phyloP scores from a whole-genome alignment of 1,140 invertebrate species.

The Stegodyphus mimosarum region DNA sequence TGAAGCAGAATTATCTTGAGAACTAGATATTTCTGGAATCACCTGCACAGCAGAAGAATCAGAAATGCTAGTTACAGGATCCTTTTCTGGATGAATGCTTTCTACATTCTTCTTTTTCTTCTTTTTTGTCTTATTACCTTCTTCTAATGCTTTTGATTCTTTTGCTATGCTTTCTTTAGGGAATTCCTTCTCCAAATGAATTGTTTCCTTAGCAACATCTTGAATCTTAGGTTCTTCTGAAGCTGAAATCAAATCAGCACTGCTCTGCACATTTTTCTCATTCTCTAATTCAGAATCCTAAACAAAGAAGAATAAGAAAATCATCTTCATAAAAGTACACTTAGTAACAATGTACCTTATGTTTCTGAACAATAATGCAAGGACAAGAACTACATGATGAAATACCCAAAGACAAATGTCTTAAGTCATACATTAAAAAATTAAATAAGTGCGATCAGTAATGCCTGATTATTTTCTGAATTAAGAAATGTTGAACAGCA shows the following conservation, averaged over 20 bases:
- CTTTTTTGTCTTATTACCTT: conserved; percentile 28
- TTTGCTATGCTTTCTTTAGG: conserved; percentile 8
- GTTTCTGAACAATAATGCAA: too few relatives aligned
- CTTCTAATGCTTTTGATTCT: conserved; percentile 18
- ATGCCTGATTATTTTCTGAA: too few relatives aligned
- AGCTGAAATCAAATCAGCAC: background rate
- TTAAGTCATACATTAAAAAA: too few relatives aligned
- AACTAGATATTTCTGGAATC: conserved; percentile 24
- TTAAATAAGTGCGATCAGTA: too few relatives aligned
- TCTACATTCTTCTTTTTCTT: conserved; percentile 41
- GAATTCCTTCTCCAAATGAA: background rate
- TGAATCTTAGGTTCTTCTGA: background rate
- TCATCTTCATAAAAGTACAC: too few relatives aligned
- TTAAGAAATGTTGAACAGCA: too few relatives aligned
- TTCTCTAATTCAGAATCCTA: too few relatives aligned
- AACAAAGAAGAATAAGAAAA: too few relatives aligned
- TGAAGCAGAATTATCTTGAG: background rate
- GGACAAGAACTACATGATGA: too few relatives aligned
- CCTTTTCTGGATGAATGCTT: background rate
- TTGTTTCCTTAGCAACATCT: background rate
- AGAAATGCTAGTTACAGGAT: conserved; percentile 12
- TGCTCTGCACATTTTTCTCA: background rate
- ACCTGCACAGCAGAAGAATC: conserved; percentile 8
- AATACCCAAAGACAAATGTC: too few relatives aligned
- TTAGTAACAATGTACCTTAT: too few relatives aligned